phyloP scores from a whole-genome alignment of 2,113 vertebrate genomes.

The Campylomormyrus numenius region DNA sequence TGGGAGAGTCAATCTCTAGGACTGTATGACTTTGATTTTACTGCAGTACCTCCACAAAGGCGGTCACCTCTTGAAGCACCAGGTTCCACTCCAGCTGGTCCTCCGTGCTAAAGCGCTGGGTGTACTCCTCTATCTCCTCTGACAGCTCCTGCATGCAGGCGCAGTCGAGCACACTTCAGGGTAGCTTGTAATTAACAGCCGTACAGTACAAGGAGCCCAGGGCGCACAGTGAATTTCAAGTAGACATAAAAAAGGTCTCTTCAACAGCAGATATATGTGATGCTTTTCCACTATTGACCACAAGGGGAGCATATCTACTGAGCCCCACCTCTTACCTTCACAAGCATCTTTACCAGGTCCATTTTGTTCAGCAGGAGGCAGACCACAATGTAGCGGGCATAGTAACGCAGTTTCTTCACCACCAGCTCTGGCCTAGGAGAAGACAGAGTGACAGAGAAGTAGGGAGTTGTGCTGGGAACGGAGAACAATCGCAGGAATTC shows the following conservation, averaged over 20 bases:
- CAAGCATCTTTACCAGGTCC: constrained; percentile 92
- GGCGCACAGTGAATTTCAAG: neutral
- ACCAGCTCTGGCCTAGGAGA: constrained; percentile 81
- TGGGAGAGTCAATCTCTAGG: neutral
- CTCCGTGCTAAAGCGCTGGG: constrained; percentile 92
- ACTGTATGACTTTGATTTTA: constrained; percentile 29
- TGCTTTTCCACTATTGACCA: neutral
- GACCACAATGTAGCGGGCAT: constrained; percentile 95
- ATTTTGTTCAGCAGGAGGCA: constrained; percentile 98
- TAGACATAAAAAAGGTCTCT: neutral
- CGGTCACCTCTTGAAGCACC: constrained; percentile 92
- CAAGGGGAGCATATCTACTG: neutral
- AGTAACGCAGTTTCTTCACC: constrained; percentile 95
- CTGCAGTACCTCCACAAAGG: constrained; percentile 81
- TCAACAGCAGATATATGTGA: neutral
- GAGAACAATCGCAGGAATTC: neutral
- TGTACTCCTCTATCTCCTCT: constrained; percentile 97
- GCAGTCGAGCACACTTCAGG: constrained; percentile 16
- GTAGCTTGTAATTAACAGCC: neutral
- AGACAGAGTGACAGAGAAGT: constrained; percentile 1
- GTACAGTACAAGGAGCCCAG: neutral
- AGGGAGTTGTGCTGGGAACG: neutral
- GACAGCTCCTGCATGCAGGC: constrained; percentile 77
- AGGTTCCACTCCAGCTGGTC: constrained; percentile 97
- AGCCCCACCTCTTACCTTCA: constrained; percentile 63